Percentiles rank a stretch among this genome's conserved stretches.
Evolutionary conservation across 2,113 vertebrate species (phyloP).

Genomic region (Labrus mixtus): DNA sequence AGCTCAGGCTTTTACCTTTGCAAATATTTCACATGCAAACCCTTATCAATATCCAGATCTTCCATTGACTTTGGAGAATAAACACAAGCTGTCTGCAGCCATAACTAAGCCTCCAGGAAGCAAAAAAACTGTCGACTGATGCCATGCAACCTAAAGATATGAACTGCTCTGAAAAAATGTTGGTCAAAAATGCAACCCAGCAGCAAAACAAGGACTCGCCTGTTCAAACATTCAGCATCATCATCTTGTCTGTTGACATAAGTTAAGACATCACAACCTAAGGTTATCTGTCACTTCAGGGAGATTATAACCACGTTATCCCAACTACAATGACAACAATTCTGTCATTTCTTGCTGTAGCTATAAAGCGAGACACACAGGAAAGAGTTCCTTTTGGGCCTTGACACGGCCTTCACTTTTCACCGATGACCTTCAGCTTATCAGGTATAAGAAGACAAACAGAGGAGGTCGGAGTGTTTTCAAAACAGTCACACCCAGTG

Average conservation of each 20-base stretch:
- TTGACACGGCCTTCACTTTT: conserved; percentile 37
- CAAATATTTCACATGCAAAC: too few relatives aligned
- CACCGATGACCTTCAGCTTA: conserved; percentile 45
- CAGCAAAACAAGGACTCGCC: conserved; percentile 2
- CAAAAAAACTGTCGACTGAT: neutral
- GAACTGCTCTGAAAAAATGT: neutral
- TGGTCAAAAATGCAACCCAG: neutral
- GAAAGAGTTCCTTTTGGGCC: neutral
- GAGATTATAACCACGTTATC: neutral
- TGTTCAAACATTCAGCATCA: neutral
- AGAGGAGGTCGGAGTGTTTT: conserved; percentile 44
- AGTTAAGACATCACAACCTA: neutral
- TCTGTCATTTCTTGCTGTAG: neutral
- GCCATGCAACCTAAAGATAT: neutral
- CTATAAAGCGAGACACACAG: too few relatives aligned
- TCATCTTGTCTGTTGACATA: neutral
- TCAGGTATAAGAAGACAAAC: conserved; percentile 45
- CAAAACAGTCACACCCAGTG: conserved; percentile 54
- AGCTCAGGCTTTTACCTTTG: too few relatives aligned
- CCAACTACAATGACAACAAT: neutral
- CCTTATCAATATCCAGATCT: neutral
- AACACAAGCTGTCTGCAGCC: neutral
- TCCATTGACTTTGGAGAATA: neutral
- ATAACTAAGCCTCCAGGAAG: neutral
- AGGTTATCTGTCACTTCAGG: neutral